These are phyloP conservation scores for Chinchilla lanigera DNA, from an alignment of 2,113 vertebrate species.

Conservation along the genomic window DNA sequence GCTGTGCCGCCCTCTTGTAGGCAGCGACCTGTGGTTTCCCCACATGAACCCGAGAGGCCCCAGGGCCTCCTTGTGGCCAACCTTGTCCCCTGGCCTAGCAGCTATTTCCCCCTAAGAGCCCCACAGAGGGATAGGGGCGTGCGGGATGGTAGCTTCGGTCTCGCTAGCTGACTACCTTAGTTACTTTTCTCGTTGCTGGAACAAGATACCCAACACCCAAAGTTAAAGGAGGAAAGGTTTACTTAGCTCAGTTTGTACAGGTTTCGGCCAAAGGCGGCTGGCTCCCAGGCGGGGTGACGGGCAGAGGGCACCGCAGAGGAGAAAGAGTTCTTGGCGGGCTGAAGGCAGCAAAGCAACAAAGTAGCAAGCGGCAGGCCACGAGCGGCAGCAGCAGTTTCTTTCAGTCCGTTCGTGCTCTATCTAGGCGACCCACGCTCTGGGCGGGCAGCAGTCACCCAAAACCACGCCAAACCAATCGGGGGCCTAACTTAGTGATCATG, in stretches of 20 bases:
- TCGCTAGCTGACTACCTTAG: neutral
- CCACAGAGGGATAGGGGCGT: neutral
- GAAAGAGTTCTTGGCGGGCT: neutral
- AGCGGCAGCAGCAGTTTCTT: rapidly evolving
- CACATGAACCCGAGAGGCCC: neutral
- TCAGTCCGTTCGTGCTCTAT: neutral
- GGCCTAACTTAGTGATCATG: neutral
- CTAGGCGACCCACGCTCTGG: neutral
- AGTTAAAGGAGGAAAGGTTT: neutral
- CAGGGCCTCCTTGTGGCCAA: neutral
- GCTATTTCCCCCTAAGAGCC: neutral
- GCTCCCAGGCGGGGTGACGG: neutral
- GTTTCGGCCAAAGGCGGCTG: neutral
- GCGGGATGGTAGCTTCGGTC: neutral
- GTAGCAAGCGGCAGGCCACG: neutral
- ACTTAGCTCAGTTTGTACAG: neutral
- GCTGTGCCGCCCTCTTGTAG: neutral
- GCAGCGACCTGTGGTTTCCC: neutral
- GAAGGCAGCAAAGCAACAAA: neutral
- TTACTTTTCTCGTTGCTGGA: neutral
- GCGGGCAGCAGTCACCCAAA: neutral
- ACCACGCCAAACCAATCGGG: neutral
- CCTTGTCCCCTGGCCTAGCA: neutral
- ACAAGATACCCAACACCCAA: neutral
- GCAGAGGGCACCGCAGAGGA: neutral